Percentiles rank a stretch among this genome's conserved stretches.
Conservation (phyloP, 2,113 vertebrate species). For the Neomonachus schauinslandi region DNA sequence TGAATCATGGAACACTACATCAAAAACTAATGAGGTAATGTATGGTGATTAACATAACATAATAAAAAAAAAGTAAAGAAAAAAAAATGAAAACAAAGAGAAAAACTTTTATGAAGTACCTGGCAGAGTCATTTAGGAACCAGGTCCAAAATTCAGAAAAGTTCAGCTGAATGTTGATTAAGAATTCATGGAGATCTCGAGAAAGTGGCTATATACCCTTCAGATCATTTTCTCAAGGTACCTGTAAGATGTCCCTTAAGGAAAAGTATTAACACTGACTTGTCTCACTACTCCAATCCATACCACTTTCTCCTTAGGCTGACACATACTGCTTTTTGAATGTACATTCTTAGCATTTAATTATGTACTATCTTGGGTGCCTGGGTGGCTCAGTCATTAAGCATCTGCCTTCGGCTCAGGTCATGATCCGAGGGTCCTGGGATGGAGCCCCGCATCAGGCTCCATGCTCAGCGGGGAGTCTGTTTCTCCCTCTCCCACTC, state of each 20-base stretch:
- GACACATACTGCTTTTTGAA: neutral
- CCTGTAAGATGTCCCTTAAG: neutral
- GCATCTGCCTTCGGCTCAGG: no score
- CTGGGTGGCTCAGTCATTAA: no score
- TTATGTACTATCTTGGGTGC: neutral
- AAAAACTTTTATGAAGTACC: neutral
- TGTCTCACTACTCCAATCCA: neutral
- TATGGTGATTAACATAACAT: no score
- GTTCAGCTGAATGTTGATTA: neutral
- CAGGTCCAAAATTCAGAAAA: neutral
- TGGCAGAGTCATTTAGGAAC: neutral
- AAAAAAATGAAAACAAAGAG: neutral
- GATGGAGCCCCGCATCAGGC: no score
- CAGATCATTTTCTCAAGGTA: neutral
- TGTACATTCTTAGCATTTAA: neutral
- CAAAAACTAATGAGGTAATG: no score
- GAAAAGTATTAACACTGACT: neutral
- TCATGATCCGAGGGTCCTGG: no score
- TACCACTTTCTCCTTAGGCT: neutral
- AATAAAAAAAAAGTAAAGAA: no score
- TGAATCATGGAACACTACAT: no score
- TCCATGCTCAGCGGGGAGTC: no score
- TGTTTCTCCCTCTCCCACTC: no score
- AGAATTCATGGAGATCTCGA: neutral
- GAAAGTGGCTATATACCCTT: neutral